Conservation (phyloP, 2,113 vertebrate species). For the Symphodus melops region DNA sequence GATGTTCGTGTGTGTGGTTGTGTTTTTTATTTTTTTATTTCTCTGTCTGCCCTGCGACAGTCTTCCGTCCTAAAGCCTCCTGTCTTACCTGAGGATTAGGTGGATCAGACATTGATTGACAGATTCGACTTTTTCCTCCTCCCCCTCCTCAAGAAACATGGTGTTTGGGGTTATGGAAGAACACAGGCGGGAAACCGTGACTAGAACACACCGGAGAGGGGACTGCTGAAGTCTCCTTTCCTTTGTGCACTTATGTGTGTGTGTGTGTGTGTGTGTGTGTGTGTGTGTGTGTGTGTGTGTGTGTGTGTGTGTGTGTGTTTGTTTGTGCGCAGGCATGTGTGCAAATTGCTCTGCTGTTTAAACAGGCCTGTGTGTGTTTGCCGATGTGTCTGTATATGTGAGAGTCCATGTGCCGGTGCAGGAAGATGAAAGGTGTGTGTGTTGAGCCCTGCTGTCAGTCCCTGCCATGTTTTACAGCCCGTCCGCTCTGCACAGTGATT, state of each 20-base stretch:
- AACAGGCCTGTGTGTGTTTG: slow-evolving; percentile 27
- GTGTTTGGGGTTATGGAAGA: slow-evolving; percentile 66
- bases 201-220: slow-evolving; percentile 41
- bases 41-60: slow-evolving; percentile 61
- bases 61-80: slow-evolving; percentile 73
- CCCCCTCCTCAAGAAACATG: slow-evolving; percentile 27
- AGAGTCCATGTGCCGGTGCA: slow-evolving; percentile 45
- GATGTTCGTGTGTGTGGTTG: slow-evolving; percentile 40
- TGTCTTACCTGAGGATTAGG: slow-evolving; percentile 82
- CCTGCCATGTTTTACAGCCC: slow-evolving; percentile 82
- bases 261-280: neutral
- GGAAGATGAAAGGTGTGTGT: slow-evolving; percentile 76
- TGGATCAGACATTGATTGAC: slow-evolving; percentile 81
- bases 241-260: slow-evolving; percentile 6
- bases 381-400: slow-evolving; percentile 36
- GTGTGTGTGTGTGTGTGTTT: slow-evolving; percentile 34
- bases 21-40: too few relatives aligned
- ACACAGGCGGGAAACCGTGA: slow-evolving; percentile 61
- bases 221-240: slow-evolving; percentile 41
- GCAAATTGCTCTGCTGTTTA: slow-evolving; percentile 15
- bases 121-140: slow-evolving; percentile 44
- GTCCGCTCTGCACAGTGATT: slow-evolving; percentile 79
- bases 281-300: slow-evolving; percentile 30
- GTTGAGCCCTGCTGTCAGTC: slow-evolving; percentile 80
- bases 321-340: neutral